These are phyloP conservation scores for Lithophane leautieri DNA, from an alignment of 2,888 invertebrate genomes.

Conservation along the genomic window DNA sequence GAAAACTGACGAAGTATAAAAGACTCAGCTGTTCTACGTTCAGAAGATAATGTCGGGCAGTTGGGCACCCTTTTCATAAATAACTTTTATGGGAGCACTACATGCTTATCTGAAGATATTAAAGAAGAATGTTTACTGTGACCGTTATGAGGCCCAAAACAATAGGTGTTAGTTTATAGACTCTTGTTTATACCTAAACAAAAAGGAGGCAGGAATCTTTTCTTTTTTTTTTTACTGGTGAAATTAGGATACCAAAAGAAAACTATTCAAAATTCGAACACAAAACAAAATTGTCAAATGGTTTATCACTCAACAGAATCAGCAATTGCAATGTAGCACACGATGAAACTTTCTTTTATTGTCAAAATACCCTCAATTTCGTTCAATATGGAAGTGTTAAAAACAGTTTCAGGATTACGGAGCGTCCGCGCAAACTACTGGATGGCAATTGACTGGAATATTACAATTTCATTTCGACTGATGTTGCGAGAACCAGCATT, in stretches of 20 bases:
- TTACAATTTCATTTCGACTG: slow-evolving; percentile 32
- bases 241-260: background rate
- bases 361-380: slow-evolving; percentile 34
- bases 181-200: slow-evolving; percentile 1
- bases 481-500: slow-evolving; percentile 36
- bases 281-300: background rate
- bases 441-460: slow-evolving; percentile 44
- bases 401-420: slow-evolving; percentile 47
- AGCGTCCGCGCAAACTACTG: slow-evolving; percentile 35
- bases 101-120: slow-evolving; percentile 41
- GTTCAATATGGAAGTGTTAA: slow-evolving; percentile 44
- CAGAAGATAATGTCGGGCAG: slow-evolving; percentile 2
- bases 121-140: slow-evolving; percentile 18
- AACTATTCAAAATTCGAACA: background rate
- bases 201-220: background rate
- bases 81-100: slow-evolving; percentile 52
- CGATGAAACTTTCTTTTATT: slow-evolving; percentile 15
- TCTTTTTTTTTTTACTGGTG: no score
- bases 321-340: background rate
- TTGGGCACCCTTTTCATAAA: slow-evolving; percentile 38
- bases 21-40: background rate
- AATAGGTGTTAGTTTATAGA: slow-evolving; percentile 4
- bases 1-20: background rate
- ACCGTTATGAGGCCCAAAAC: slow-evolving; percentile 19
- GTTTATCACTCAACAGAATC: slow-evolving; percentile 16